Percentiles rank a stretch among this genome's conserved stretches.
These are phyloP conservation scores for Drosophila suboccidentalis DNA, from an alignment of 2,888 invertebrate species.

Conservation along the genomic window DNA sequence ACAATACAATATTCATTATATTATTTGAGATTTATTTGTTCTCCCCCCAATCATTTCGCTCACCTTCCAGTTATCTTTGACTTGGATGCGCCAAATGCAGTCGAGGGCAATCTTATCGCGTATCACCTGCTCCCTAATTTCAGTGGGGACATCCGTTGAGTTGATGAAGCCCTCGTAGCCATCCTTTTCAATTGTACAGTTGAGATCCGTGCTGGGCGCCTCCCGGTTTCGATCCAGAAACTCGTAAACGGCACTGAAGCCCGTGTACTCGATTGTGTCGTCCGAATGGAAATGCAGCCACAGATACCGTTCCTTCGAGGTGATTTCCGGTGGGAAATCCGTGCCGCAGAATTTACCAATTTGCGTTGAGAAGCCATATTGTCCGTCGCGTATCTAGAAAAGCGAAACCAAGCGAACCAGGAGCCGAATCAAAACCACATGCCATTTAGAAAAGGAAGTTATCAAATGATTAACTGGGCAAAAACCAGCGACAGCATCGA, in stretches of 20 bases:
- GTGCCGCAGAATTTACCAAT: conserved; percentile 91
- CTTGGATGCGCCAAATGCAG: conserved; percentile 91
- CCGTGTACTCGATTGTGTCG: conserved; percentile 91
- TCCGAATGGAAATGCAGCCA: conserved; percentile 94
- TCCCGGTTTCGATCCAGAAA: conserved; percentile 88
- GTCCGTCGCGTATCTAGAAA: conserved; percentile 90
- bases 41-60: conserved; percentile 54
- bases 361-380: conserved; percentile 90
- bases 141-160: conserved; percentile 87
- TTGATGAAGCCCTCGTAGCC: conserved; percentile 87
- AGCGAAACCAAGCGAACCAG: neutral
- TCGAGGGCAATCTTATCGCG: conserved; percentile 88
- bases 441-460: conserved; percentile 23
- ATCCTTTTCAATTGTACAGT: conserved; percentile 87
- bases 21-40: neutral
- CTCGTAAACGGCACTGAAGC: conserved; percentile 92
- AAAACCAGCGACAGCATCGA: conserved; percentile 12
- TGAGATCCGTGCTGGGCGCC: conserved; percentile 86
- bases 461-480: conserved; percentile 28
- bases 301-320: conserved; percentile 90
- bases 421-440: conserved; percentile 11
- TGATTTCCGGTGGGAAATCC: conserved; percentile 90
- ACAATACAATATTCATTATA: neutral
- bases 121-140: conserved; percentile 86
- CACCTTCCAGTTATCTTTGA: conserved; percentile 89